Base-by-base conservation (phyloP, 2,113 vertebrate species). In the Tyrannus savana region DNA sequence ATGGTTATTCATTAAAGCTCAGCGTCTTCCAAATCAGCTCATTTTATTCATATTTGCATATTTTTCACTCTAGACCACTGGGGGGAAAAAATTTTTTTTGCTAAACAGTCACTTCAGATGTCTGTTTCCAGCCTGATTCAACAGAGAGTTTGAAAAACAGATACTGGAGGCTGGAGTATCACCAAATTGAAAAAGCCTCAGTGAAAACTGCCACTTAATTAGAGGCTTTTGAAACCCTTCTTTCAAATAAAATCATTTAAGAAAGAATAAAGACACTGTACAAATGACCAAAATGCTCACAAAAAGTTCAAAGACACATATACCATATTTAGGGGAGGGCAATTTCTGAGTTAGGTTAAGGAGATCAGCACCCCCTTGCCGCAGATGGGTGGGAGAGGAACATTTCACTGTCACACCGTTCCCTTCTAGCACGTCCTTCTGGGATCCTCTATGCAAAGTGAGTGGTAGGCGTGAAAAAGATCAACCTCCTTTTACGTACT, bases 11-110 rank as follows among this genome's bases (percentile, higher is more conserved):
- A 80, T 95, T 93, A 93, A 95, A 94, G 42, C 69, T 46, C 66
- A 66, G 80, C 33, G 50, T 59, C 37, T 85, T 95, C 89, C 91
- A 95, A 95, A 96, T 55, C 12, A 84, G 56, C 37, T 89, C 4
- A 46, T 68, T 89, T 96, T 84, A 87, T 89, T 86, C 28, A 79
- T 92, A 87, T 95, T 93, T 96, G 73, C 88, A 89, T 95, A 86
- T 86, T 94, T 94, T 95, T 96, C 69, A 79, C 78, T 93, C 47
- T 84, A 89, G 85, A 94, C 90, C 92, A 93, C 66, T 42, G 49
- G 49, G 80, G 2, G 23, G 13, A 11, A 84, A 66, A 93, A 95
- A 95, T 86, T 71, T 90, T 84, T 84, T 91, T 92, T 64, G 7
- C 56, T 95, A 60, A 96, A 86, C 58, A 87, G 44, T 84, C 78